phyloP scores from a whole-genome alignment of 2,113 vertebrate genomes.

The Prolemur simus region DNA sequence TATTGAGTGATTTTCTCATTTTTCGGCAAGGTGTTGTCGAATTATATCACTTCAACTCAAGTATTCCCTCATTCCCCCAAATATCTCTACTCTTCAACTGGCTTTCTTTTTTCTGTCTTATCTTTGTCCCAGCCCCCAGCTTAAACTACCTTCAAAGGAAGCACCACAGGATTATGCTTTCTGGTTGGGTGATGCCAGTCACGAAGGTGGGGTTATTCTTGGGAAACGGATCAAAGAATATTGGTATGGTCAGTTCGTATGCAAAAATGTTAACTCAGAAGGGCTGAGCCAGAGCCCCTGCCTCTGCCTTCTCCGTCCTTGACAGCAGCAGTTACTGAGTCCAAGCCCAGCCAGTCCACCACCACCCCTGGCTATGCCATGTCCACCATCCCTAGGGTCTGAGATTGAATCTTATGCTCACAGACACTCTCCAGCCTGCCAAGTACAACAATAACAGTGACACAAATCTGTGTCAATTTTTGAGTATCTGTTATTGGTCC shows the following conservation, averaged over 20 bases:
- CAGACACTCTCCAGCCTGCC: background rate
- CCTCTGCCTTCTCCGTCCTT: background rate
- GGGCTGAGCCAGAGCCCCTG: background rate
- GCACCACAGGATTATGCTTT: slow-evolving; percentile 66
- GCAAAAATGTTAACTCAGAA: slow-evolving; percentile 54
- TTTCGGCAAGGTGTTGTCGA: slow-evolving; percentile 61
- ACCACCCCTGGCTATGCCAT: background rate
- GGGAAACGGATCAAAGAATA: slow-evolving; percentile 71
- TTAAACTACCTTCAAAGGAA: slow-evolving; percentile 38
- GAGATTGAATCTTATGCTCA: background rate
- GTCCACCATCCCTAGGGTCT: background rate
- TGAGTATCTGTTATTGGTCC: background rate
- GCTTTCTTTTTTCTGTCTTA: background rate
- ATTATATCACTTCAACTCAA: slow-evolving; percentile 50
- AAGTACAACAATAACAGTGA: background rate
- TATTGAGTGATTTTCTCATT: slow-evolving; percentile 66
- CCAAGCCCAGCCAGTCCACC: background rate
- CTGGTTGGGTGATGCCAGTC: slow-evolving; percentile 67
- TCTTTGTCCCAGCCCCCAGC: background rate
- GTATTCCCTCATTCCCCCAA: slow-evolving; percentile 29
- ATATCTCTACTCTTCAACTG: slow-evolving; percentile 15
- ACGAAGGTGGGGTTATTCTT: slow-evolving; percentile 66
- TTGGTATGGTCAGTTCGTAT: slow-evolving; percentile 65
- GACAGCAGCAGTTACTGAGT: background rate
- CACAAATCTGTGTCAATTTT: background rate